A percentile compares a stretch with the other conserved stretches of the same genome.
Evolutionary conservation across 1,140 invertebrate genomes (phyloP).

Genomic region (Bombus confusus): DNA sequence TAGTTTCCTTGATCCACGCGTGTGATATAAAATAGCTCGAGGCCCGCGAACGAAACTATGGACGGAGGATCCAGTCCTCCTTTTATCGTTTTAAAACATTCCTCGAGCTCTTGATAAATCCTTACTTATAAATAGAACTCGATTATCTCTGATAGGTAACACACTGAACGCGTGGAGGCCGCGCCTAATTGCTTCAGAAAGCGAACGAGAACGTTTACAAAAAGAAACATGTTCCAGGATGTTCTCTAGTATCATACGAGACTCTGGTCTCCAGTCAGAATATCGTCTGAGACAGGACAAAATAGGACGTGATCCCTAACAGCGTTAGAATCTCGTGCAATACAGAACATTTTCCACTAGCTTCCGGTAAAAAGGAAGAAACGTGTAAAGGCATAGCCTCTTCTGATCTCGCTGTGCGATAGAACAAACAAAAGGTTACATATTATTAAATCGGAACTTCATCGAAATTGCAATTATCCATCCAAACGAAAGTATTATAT

Average conservation of each 20-base stretch:
- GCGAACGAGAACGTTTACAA: neutral
- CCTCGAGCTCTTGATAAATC: constrained; percentile 14
- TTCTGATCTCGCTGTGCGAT: constrained; percentile 6
- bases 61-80: constrained; percentile 31
- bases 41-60: neutral
- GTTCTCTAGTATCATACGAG: neutral
- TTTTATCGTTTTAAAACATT: constrained; percentile 12
- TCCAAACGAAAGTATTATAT: neutral
- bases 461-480: neutral
- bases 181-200: neutral
- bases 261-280: neutral
- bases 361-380: neutral
- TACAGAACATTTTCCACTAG: neutral
- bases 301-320: neutral
- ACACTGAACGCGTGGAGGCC: neutral
- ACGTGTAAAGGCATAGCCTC: neutral
- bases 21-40: constrained; percentile 35
- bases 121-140: constrained; percentile 14
- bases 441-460: neutral
- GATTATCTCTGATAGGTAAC: neutral
- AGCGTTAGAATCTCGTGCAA: neutral
- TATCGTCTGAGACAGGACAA: neutral
- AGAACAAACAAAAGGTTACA: neutral
- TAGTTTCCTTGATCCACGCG: neutral
- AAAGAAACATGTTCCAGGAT: neutral